phyloP scores from a whole-genome alignment of 1,140 invertebrate genomes.

The Drosophila biarmipes region DNA sequence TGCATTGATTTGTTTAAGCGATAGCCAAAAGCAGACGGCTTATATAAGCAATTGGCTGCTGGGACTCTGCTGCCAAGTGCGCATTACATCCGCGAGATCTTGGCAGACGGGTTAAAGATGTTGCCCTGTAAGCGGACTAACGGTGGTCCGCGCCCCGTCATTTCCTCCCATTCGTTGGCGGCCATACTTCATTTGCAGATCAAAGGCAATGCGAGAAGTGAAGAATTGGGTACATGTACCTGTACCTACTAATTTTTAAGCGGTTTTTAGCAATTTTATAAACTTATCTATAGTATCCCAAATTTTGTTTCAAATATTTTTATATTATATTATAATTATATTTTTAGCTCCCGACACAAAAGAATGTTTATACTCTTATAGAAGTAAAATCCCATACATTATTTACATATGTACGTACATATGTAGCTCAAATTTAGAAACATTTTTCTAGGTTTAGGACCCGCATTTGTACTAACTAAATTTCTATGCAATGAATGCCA shows the following conservation, averaged over 20 bases:
- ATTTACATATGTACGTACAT: too few species aligned
- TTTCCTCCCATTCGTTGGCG: conserved; percentile 2
- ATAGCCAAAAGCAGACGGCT: conserved; percentile 27
- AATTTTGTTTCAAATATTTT: too few species aligned
- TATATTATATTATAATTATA: too few species aligned
- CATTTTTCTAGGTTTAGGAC: neutral
- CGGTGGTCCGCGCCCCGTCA: conserved; percentile 12
- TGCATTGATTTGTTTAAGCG: conserved; percentile 45
- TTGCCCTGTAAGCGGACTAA: conserved; percentile 22
- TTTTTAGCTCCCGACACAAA: too few species aligned
- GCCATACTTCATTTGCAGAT: conserved; percentile 8
- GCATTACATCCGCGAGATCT: conserved; percentile 29
- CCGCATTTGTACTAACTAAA: neutral
- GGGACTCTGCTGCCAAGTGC: conserved; percentile 34
- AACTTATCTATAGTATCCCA: too few species aligned
- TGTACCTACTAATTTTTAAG: neutral
- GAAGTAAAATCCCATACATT: too few species aligned
- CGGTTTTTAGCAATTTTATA: too few species aligned
- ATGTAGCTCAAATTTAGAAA: too few species aligned
- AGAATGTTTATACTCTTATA: too few species aligned
- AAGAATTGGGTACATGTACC: too few species aligned
- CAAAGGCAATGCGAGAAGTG: neutral
- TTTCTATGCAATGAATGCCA: too few species aligned
- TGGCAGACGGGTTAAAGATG: conserved; percentile 14
- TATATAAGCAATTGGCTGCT: conserved; percentile 41